Percentiles rank a stretch among this genome's conserved stretches.
These are phyloP conservation scores for Nannospalax galili DNA, from an alignment of 2,113 vertebrate species.

Conservation along the genomic window DNA sequence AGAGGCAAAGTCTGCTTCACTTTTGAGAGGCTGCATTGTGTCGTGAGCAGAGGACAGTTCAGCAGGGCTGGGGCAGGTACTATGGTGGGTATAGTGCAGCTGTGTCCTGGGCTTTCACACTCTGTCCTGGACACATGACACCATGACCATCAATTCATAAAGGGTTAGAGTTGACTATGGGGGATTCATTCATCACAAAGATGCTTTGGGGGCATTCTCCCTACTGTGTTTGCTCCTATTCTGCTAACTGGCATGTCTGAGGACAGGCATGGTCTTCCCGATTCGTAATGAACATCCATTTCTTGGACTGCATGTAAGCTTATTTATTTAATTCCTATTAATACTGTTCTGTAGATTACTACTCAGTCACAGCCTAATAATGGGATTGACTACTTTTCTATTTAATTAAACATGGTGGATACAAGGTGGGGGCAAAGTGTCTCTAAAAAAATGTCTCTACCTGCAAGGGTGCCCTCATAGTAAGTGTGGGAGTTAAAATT, in stretches of 20 bases:
- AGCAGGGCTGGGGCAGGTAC: too few relatives aligned
- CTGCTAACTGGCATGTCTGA: background rate
- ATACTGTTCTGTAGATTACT: background rate
- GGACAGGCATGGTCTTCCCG: background rate
- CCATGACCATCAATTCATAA: background rate
- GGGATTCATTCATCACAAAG: background rate
- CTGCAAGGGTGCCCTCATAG: background rate
- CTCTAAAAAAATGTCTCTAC: background rate
- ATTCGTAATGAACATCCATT: background rate
- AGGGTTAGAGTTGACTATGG: background rate
- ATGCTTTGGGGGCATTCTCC: background rate
- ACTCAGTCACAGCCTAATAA: background rate
- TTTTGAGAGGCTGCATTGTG: background rate
- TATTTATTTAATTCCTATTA: background rate
- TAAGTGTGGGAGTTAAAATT: background rate
- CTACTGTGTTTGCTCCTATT: background rate
- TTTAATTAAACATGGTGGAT: background rate
- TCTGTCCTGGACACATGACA: background rate
- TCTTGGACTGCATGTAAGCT: background rate
- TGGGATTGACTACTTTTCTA: constrained; percentile 3
- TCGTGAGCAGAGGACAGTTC: background rate
- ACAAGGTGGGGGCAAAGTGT: background rate
- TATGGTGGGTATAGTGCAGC: background rate
- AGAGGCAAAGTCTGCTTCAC: background rate
- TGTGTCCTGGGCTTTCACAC: background rate